Base-by-base conservation (phyloP, 92 coral and sea anemone species). In the Parazoanthus atlanticus region DNA sequence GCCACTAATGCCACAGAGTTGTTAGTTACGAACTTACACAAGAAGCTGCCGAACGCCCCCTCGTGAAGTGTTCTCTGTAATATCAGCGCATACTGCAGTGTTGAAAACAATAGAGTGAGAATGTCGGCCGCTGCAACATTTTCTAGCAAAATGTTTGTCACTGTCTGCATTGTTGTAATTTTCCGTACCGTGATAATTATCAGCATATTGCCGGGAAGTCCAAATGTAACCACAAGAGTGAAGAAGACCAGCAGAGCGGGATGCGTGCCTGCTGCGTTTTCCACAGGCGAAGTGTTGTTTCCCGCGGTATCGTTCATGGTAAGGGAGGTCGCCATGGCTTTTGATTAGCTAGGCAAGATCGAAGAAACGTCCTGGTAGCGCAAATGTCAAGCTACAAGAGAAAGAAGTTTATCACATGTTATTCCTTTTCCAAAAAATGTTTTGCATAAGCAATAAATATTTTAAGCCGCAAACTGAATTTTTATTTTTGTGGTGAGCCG, bases 101-200 rank as follows among this genome's bases (percentile, higher is more conserved):
- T 83, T 26, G 94, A 93, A 90, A 90, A 95, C n/a, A 93, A 25
- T 28, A 95, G 79, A 29, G 89, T 93, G 13, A 90, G 49, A 2
- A 95, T 76, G 81, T 95, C 96, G 6, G 98, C 94, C 17, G 88
- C 92, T 74, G 98, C 96, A 69, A 95, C 80, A 78, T 95, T 95
- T 0, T 85, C 96, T 0, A 95, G 85, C 21, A 95, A 91, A 72
- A 85, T 88, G 88, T 95, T 95, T 33, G 95, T 95, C 6, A 94
- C 90, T 7, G 94, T 87, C 49, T 92, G 93, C 95, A 95, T 93
- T 2, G 91, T 85, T 1, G 92, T 90, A 61, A 86, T 89, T 76
- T 66, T 92, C 67, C 90, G 91, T 8, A 95, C 93, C 5, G 94
- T 94, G 2, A 86, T 41, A 77, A 95, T 88, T 15, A 95, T 94